A percentile compares a stretch with the other conserved stretches of the same genome.
These are phyloP conservation scores for Papilio gigon DNA, from an alignment of 2,888 invertebrate genomes.

Conservation along the genomic window DNA sequence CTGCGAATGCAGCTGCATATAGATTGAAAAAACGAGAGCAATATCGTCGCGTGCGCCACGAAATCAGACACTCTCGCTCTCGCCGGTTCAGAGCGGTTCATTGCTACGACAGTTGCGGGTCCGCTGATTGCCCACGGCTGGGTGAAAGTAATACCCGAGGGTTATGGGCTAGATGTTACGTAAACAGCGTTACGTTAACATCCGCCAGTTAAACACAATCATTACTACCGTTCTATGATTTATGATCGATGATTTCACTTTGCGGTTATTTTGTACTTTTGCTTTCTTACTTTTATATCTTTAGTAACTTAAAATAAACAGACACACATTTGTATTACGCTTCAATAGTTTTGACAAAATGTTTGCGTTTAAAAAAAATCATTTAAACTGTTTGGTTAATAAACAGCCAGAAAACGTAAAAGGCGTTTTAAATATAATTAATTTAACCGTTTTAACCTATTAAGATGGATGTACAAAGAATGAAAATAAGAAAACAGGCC, in stretches of 20 bases:
- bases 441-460: not conserved
- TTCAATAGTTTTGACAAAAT: no score
- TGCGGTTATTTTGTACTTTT: slow-evolving; percentile 2
- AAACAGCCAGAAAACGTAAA: not conserved
- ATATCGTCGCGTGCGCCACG: slow-evolving; percentile 71
- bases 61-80: slow-evolving; percentile 77
- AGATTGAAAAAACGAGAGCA: slow-evolving; percentile 64
- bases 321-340: not conserved
- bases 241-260: slow-evolving; percentile 24
- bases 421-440: no score
- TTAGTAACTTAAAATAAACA: not conserved
- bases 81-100: slow-evolving; percentile 48
- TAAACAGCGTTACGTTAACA: slow-evolving; percentile 30
- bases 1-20: slow-evolving; percentile 43
- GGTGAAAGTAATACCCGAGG: slow-evolving; percentile 40
- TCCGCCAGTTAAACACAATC: slow-evolving; percentile 29
- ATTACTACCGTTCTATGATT: slow-evolving; percentile 24
- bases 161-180: slow-evolving; percentile 34
- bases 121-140: slow-evolving; percentile 50
- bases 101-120: slow-evolving; percentile 67
- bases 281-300: not conserved
- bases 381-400: not conserved
- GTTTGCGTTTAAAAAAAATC: no score
- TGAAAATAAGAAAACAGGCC: slow-evolving; percentile 1
- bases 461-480: slow-evolving; percentile 8